Evolutionary conservation across 2,888 invertebrate genomes (phyloP), one percentile per base, ranked within the genome.

Genomic region (Callimorpha dominula): DNA sequence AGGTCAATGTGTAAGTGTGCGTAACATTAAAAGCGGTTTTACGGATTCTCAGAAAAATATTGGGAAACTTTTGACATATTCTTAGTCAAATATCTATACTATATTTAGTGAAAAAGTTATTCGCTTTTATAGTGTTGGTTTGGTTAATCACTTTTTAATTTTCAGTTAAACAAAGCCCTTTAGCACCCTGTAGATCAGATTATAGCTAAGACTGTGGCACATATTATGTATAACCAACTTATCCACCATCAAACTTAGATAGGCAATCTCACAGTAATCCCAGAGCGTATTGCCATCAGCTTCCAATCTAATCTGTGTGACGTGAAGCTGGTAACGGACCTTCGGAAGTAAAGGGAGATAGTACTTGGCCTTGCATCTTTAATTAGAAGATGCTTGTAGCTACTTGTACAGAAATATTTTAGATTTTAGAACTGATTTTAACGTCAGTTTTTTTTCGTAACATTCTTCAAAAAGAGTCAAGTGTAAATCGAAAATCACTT

Each of bases 301-400:
- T 46, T 69, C 31, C 49, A 31, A 67, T 62, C 42, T 60, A 62
- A 62, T 67, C 15, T 62, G 62, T 40, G 71, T 66, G 66, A 71
- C 50, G 14, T 62, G 60, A 43, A 12, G 15, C 43, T 17, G 9
- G 20, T 4, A 15, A 65, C 3, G 50, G 50, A 20, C 65, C 71
- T 71, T 62, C 49, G 54, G n/a, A 68, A 20, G 15, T 57, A n/a
- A 57, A 14, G 12, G 49, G 15, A 54, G 40, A 17, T 54, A 54
- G n/a, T n/a, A 46, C 15, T 31, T 12, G 12, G 9, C 46, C 20
- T 65, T 9, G 7, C 49, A 31, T 54, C 0, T 54, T 54, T 54
- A 12, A 57, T 57, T 31, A 12, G 31, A 57, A 20, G 20, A 11
- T 20, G 1, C 14, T 31, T 60, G 12, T 57, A 31, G 1, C 9